phyloP scores from a whole-genome alignment of 30 jellyfish, hydroid and myxozoan species.

The Mastigias papua region DNA sequence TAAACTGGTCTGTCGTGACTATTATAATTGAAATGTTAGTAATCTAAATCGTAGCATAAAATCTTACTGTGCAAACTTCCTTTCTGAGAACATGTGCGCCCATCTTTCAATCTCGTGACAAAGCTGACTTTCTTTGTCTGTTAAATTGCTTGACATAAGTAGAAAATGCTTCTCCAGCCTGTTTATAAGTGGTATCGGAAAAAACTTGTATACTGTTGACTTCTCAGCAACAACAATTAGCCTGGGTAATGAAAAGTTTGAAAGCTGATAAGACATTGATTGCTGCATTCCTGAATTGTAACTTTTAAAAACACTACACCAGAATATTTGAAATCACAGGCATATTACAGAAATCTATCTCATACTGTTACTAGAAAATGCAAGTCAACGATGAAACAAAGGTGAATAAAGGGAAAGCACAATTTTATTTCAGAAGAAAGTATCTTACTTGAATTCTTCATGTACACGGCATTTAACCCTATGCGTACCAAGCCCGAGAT shows the following conservation, averaged over 20 bases:
- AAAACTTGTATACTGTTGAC: constrained; percentile 71
- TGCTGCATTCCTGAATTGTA: neutral
- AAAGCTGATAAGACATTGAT: neutral
- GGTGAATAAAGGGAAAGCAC: too few species aligned
- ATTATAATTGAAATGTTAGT: too few species aligned
- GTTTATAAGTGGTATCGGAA: constrained; percentile 90
- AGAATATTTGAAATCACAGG: too few species aligned
- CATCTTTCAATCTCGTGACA: constrained; percentile 41
- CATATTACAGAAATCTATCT: neutral
- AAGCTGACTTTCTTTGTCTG: constrained; percentile 11
- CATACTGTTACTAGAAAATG: neutral
- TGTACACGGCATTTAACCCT: constrained; percentile 91
- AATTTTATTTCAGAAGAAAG: too few species aligned
- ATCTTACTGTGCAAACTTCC: too few species aligned
- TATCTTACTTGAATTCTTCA: constrained; percentile 79
- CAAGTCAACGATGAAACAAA: too few species aligned
- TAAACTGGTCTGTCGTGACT: too few species aligned
- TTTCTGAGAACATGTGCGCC: constrained; percentile 75
- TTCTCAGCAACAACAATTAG: constrained; percentile 86
- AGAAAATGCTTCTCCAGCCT: constrained; percentile 87
- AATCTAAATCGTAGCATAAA: too few species aligned
- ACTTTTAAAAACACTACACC: too few species aligned
- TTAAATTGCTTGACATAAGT: constrained; percentile 66
- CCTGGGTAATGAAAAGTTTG: constrained; percentile 28
- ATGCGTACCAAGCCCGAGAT: constrained; percentile 85